These are phyloP conservation scores for Pimpla rufipes DNA, from an alignment of 2,888 invertebrate species.

Conservation along the genomic window DNA sequence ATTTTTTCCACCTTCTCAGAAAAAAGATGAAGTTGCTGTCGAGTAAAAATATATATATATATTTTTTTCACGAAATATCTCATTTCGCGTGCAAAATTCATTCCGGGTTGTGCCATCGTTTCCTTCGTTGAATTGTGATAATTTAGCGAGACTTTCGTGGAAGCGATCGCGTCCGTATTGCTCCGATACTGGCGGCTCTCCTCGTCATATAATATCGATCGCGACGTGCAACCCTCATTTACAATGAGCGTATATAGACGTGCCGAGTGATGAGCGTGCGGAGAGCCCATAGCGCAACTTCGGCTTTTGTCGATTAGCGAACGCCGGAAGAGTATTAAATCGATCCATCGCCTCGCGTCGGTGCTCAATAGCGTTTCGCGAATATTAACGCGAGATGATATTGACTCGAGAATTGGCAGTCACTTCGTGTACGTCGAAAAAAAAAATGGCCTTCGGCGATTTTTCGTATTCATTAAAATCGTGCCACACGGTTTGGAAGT, in stretches of 20 bases:
- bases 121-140: not conserved
- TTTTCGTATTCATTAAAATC: no score
- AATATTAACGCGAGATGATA: not conserved
- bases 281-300: constrained; percentile 7
- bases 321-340: constrained; percentile 32
- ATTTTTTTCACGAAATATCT: not conserved
- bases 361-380: not conserved
- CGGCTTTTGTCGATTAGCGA: constrained; percentile 17
- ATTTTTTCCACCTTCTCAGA: no score
- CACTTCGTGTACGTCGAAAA: no score
- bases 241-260: not conserved
- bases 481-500: no score
- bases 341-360: constrained; percentile 15
- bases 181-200: constrained; percentile 2
- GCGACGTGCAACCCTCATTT: constrained; percentile 36
- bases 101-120: not conserved
- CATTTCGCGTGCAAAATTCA: not conserved
- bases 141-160: constrained; percentile 39
- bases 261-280: constrained; percentile 19
- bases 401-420: not conserved
- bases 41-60: no score
- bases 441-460: no score
- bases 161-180: constrained; percentile 16
- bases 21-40: no score
- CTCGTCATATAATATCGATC: constrained; percentile 44